These are phyloP conservation scores for Petrolisthes cinctipes DNA, from an alignment of 2,888 invertebrate genomes.

Conservation along the genomic window DNA sequence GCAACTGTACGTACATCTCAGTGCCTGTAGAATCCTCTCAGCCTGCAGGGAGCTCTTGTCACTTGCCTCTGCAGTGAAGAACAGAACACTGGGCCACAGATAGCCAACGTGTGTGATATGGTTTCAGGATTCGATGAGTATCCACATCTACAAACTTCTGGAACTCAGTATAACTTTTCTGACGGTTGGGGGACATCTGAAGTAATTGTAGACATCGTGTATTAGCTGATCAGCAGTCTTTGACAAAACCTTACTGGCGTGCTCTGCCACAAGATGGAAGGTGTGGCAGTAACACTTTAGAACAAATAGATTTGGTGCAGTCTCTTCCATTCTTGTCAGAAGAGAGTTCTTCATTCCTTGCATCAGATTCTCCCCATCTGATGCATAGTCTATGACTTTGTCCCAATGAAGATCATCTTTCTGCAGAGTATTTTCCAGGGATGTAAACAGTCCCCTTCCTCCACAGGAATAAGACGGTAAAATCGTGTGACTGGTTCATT, in stretches of 20 bases:
- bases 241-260: slow-evolving; percentile 39
- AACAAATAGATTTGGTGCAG: slow-evolving; percentile 29
- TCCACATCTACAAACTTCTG: slow-evolving; percentile 31
- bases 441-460: slow-evolving; percentile 45
- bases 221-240: slow-evolving; percentile 36
- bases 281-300: slow-evolving; percentile 40
- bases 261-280: slow-evolving; percentile 35
- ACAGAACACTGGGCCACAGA: slow-evolving; percentile 26
- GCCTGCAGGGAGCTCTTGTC: slow-evolving; percentile 27
- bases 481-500: slow-evolving; percentile 36
- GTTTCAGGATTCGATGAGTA: slow-evolving; percentile 34
- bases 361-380: slow-evolving; percentile 43
- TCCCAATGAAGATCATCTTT: slow-evolving; percentile 38
- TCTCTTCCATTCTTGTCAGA: slow-evolving; percentile 37
- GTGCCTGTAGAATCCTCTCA: slow-evolving; percentile 27
- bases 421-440: slow-evolving; percentile 27
- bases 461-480: slow-evolving; percentile 32
- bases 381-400: slow-evolving; percentile 39
- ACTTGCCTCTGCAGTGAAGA: slow-evolving; percentile 33
- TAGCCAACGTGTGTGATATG: slow-evolving; percentile 27
- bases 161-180: slow-evolving; percentile 33
- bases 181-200: slow-evolving; percentile 26
- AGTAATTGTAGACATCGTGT: slow-evolving; percentile 38
- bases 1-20: slow-evolving; percentile 22
- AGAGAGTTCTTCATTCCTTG: slow-evolving; percentile 40